phyloP scores from a whole-genome alignment of 2,113 vertebrate genomes.

The Tetraodon nigroviridis region DNA sequence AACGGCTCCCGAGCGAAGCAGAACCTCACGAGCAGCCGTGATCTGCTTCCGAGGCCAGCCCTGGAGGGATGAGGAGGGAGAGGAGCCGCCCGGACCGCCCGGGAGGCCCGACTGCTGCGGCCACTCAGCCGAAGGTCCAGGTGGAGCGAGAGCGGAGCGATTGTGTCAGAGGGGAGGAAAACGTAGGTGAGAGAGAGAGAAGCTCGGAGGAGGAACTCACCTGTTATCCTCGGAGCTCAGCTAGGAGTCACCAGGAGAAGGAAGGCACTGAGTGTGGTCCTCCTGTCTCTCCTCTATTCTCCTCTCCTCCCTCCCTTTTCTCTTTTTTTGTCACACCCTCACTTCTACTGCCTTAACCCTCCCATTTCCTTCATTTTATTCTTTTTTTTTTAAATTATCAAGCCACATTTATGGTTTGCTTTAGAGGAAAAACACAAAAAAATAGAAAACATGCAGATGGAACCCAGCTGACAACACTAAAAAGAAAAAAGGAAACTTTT shows the following conservation, averaged over 20 bases:
- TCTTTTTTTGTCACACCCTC: conserved; percentile 63
- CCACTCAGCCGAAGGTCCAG: not conserved
- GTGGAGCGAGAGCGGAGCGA: not conserved
- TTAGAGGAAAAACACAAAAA: conserved; percentile 5
- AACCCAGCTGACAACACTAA: not conserved
- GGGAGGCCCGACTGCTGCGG: not conserved
- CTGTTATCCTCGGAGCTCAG: conserved; percentile 56
- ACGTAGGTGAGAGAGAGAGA: not conserved
- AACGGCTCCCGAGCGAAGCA: conserved; percentile 22
- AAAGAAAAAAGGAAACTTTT: too few relatives aligned
- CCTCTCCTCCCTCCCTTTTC: conserved; percentile 63
- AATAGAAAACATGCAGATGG: conserved; percentile 1
- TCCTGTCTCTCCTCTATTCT: conserved; percentile 64
- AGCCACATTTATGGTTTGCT: conserved; percentile 22
- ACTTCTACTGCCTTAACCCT: conserved; percentile 51
- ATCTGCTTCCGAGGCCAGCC: conserved; percentile 7
- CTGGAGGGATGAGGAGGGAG: conserved; percentile 2
- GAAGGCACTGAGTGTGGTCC: conserved; percentile 55
- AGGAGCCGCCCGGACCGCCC: not conserved
- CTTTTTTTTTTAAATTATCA: conserved; percentile 13
- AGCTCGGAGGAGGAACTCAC: conserved; percentile 53
- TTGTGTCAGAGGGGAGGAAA: not conserved
- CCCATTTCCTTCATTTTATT: conserved; percentile 46
- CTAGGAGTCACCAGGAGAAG: conserved; percentile 48
- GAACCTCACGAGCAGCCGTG: conserved; percentile 21